These are phyloP conservation scores for Allolobophora icterica DNA, from an alignment of 2,888 invertebrate species.

Conservation along the genomic window DNA sequence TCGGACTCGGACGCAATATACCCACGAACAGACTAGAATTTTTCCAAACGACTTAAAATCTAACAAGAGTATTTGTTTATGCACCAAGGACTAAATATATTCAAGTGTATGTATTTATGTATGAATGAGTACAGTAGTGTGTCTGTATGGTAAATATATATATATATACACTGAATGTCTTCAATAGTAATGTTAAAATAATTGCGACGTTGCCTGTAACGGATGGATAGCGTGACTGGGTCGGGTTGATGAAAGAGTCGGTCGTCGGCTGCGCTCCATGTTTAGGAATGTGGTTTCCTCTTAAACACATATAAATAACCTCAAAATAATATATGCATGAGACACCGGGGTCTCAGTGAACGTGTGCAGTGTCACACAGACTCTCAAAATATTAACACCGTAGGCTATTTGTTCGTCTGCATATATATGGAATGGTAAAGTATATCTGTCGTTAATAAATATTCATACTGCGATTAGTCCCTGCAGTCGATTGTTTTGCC, in stretches of 20 bases:
- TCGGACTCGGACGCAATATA: too few relatives aligned
- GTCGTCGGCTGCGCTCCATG: not conserved
- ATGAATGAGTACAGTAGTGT: too few relatives aligned
- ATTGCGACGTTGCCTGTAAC: not conserved
- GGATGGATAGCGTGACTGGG: not conserved
- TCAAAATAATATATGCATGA: not conserved
- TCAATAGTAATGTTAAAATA: not conserved
- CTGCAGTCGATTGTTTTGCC: not conserved
- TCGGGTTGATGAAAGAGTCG: not conserved
- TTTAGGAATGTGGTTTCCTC: not conserved
- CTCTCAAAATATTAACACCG: slow-evolving; percentile 4
- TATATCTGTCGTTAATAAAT: not conserved
- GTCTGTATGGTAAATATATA: too few relatives aligned
- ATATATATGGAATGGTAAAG: not conserved
- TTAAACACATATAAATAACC: not conserved
- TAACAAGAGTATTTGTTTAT: too few relatives aligned
- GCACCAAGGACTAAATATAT: too few relatives aligned
- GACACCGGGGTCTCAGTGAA: not conserved
- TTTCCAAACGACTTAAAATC: too few relatives aligned
- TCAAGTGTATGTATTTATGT: too few relatives aligned
- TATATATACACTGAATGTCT: not conserved
- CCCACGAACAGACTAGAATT: too few relatives aligned
- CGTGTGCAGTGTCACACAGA: not conserved
- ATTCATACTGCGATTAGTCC: not conserved
- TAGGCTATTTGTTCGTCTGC: not conserved